Conservation (phyloP, 2,797 vertebrate species). For the Harpagifer antarcticus region DNA sequence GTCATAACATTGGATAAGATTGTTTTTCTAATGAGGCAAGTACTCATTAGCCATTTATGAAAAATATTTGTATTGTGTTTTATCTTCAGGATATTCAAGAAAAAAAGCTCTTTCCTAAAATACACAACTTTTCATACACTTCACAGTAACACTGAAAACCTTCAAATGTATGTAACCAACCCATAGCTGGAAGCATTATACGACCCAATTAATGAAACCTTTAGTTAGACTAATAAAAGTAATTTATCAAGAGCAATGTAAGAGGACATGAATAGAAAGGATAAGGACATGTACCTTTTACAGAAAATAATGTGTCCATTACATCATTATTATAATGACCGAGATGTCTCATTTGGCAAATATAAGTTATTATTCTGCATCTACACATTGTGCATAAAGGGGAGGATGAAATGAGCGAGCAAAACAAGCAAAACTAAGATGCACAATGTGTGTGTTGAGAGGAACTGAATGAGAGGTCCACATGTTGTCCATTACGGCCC, state of each 20-base stretch:
- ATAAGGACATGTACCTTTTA: background rate
- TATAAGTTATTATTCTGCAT: constrained; percentile 3
- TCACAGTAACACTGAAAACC: background rate
- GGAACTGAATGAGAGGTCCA: constrained; percentile 10
- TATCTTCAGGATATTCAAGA: background rate
- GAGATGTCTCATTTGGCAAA: constrained; percentile 14
- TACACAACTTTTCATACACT: background rate
- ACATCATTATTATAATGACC: constrained; percentile 4
- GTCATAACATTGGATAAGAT: too few species aligned
- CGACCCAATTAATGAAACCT: background rate
- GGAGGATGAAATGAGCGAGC: background rate
- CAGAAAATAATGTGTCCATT: constrained; percentile 4
- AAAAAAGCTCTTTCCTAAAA: background rate
- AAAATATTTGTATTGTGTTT: background rate
- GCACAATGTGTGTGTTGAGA: constrained; percentile 12
- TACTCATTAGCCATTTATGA: too few species aligned
- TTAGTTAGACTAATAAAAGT: background rate
- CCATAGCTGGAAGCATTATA: background rate
- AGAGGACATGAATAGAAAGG: background rate
- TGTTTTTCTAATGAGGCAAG: too few species aligned
- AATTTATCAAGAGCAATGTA: too few species aligned
- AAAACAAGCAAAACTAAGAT: constrained; percentile 6
- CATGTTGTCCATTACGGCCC: constrained; percentile 36
- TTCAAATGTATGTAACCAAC: background rate
- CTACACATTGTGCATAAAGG: background rate